These are phyloP conservation scores for Drosophila fulvimacula DNA, from an alignment of 2,888 invertebrate genomes.

Conservation along the genomic window DNA sequence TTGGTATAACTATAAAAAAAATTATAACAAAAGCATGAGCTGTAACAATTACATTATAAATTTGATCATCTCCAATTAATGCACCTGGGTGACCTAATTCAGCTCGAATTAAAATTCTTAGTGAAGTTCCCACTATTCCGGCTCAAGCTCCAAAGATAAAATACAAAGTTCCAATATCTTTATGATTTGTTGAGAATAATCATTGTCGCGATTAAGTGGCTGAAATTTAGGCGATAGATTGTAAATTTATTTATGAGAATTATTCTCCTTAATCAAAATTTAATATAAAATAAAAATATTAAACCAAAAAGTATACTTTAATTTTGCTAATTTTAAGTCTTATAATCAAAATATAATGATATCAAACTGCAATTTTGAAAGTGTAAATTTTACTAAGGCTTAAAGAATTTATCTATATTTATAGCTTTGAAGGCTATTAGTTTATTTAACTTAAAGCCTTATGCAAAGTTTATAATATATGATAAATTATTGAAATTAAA, in stretches of 20 bases:
- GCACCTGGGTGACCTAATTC: not conserved
- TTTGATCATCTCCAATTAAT: not conserved
- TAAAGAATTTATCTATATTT: not conserved
- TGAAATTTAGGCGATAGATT: conserved; percentile 88
- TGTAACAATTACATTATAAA: not conserved
- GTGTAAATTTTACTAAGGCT: not conserved
- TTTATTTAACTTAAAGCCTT: conserved; percentile 2
- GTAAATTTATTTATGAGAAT: conserved; percentile 88
- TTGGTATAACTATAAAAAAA: not conserved
- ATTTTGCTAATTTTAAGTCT: no score
- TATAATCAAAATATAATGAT: conserved; percentile 31
- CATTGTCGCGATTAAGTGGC: conserved; percentile 88
- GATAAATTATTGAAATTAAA: not conserved
- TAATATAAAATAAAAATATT: no score
- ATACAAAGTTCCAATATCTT: conserved; percentile 91
- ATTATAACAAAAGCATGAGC: not conserved
- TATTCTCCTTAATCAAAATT: conserved; percentile 86
- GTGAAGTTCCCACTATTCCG: conserved; percentile 85
- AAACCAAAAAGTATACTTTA: no score
- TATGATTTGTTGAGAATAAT: conserved; percentile 89
- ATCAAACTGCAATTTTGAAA: conserved; percentile 5
- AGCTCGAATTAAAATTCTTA: conserved; percentile 2
- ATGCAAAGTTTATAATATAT: not conserved
- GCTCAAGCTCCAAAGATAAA: conserved; percentile 89
- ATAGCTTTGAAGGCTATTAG: not conserved